Conservation (phyloP, 2,797 vertebrate genomes). For the Coregonus suidteri region DNA sequence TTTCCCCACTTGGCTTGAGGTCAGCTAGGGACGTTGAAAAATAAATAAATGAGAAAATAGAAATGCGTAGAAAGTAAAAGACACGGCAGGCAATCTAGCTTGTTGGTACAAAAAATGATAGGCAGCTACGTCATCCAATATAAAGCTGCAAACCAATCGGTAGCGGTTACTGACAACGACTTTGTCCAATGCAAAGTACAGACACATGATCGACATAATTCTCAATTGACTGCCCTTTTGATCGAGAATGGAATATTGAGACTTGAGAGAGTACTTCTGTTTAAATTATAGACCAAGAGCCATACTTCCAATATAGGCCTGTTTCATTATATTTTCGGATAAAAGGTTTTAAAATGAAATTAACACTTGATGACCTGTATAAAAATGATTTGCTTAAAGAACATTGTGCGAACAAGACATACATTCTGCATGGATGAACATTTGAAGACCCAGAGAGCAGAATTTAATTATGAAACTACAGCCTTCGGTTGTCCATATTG, state of each 20-base stretch:
- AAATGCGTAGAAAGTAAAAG: slow-evolving; percentile 95
- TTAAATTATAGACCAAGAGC: background rate
- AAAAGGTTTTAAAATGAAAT: background rate
- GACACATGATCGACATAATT: slow-evolving; percentile 63
- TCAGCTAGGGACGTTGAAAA: slow-evolving; percentile 87
- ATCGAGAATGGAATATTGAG: slow-evolving; percentile 39
- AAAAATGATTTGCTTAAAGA: background rate
- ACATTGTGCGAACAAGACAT: slow-evolving; percentile 17
- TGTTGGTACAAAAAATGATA: slow-evolving; percentile 70
- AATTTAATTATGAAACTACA: slow-evolving; percentile 45
- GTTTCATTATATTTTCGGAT: background rate
- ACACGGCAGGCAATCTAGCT: slow-evolving; percentile 76
- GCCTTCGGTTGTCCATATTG: slow-evolving; percentile 36
- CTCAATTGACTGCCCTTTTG: slow-evolving; percentile 57
- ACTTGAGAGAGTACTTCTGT: slow-evolving; percentile 42
- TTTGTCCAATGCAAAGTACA: slow-evolving; percentile 73
- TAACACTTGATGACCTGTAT: background rate
- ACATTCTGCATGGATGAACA: slow-evolving; percentile 8
- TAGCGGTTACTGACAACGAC: slow-evolving; percentile 57
- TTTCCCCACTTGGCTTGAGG: slow-evolving; percentile 72
- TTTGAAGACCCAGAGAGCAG: slow-evolving; percentile 13
- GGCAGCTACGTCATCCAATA: slow-evolving; percentile 69
- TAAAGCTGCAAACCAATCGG: slow-evolving; percentile 40
- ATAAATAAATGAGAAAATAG: slow-evolving; percentile 98
- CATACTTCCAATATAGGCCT: background rate